Evolutionary conservation across 2,888 invertebrate species (phyloP).

Genomic region (Scaptodrosophila latifasciaeformis): DNA sequence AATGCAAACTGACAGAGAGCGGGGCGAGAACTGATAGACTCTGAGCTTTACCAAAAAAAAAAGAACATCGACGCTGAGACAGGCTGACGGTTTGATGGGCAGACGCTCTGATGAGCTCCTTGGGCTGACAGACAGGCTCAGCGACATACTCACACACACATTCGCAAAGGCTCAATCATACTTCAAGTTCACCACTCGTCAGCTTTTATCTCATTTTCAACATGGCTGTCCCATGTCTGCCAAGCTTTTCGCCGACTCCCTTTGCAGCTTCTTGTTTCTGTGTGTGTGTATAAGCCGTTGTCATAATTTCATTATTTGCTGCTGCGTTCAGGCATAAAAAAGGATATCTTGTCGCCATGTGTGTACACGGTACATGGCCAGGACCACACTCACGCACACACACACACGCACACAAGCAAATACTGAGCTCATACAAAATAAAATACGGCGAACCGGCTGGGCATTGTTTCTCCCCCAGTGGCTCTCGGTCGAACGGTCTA

Average conservation of each 20-base stretch:
- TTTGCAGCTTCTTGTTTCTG: background rate
- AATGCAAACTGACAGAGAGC: constrained; percentile 21
- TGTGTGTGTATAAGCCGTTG: constrained; percentile 7
- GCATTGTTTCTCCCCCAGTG: background rate
- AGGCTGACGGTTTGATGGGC: background rate
- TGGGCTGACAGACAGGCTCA: background rate
- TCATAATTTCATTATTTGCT: constrained; percentile 64
- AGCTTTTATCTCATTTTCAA: constrained; percentile 46
- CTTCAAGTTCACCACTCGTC: constrained; percentile 53
- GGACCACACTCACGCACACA: too few species aligned
- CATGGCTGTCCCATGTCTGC: constrained; percentile 5
- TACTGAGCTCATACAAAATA: background rate
- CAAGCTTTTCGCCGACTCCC: background rate
- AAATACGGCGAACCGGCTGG: background rate
- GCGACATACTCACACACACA: background rate
- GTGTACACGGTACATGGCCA: too few species aligned
- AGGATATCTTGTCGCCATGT: constrained; percentile 57
- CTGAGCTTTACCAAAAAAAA: constrained; percentile 20
- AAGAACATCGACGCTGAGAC: background rate
- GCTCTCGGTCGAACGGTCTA: constrained; percentile 14
- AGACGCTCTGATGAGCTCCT: too few species aligned
- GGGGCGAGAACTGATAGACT: background rate
- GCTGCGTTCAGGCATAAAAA: constrained; percentile 57
- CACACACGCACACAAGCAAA: background rate
- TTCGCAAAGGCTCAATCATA: constrained; percentile 34